Percentiles rank a stretch among this genome's conserved stretches.
phyloP scores from a whole-genome alignment of 30 jellyfish, hydroid and myxozoan genomes.

The Hydra vulgaris region DNA sequence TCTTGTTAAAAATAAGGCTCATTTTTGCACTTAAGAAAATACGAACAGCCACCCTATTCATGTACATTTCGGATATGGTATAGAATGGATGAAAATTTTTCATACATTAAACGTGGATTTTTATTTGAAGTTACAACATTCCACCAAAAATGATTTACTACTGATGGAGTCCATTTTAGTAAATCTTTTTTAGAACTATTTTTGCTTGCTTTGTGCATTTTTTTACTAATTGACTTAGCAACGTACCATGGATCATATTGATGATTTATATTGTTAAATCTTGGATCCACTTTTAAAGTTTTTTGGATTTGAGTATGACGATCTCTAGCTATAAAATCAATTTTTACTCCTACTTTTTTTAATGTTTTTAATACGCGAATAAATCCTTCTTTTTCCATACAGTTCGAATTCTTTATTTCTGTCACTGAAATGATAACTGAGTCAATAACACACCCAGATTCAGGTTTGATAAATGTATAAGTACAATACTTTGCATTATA shows the following conservation, averaged over 20 bases:
- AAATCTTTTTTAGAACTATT: too few species aligned
- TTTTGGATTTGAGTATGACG: background rate
- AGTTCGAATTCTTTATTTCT: background rate
- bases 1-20: too few species aligned
- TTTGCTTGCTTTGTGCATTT: too few species aligned
- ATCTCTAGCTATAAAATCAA: background rate
- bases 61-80: too few species aligned
- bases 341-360: background rate
- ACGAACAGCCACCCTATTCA: constrained; percentile 2
- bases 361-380: background rate
- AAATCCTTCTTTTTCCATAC: constrained; percentile 5
- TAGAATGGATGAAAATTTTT: too few species aligned
- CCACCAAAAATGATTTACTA: too few species aligned
- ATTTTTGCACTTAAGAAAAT: too few species aligned
- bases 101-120: too few species aligned
- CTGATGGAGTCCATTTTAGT: too few species aligned
- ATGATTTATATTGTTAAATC: background rate
- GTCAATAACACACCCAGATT: background rate
- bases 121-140: too few species aligned
- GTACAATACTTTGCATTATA: background rate
- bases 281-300: background rate
- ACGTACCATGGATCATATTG: constrained; percentile 1
- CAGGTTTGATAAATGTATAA: background rate
- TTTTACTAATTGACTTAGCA: too few species aligned
- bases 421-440: background rate